phyloP scores from a whole-genome alignment of 2,888 invertebrate genomes.

The Brachylomia viminalis region DNA sequence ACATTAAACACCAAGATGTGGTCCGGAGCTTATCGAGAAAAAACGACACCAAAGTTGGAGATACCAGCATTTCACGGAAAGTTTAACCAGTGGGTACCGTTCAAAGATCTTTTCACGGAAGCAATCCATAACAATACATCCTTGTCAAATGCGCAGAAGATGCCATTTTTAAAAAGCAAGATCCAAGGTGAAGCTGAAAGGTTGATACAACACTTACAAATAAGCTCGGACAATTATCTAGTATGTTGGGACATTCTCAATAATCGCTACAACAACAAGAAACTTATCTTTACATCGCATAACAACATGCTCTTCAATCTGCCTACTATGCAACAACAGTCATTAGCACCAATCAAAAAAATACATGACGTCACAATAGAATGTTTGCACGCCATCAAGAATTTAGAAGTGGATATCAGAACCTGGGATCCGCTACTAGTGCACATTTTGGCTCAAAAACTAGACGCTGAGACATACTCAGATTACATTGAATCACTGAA shows the following conservation, averaged over 20 bases:
- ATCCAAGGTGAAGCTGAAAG: not conserved
- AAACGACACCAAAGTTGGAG: not conserved
- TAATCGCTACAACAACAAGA: no score
- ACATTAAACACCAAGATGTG: not conserved
- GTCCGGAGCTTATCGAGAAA: not conserved
- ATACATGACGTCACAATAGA: no score
- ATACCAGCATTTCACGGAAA: not conserved
- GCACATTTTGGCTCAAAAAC: slow-evolving; percentile 2
- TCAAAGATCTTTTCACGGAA: not conserved
- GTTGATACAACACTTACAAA: not conserved
- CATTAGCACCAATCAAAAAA: no score
- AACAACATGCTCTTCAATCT: no score
- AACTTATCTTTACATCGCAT: no score
- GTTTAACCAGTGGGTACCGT: not conserved
- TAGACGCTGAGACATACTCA: slow-evolving; percentile 4
- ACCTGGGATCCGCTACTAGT: no score
- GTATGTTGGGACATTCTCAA: no score
- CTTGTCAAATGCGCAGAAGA: slow-evolving; percentile 1
- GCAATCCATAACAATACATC: not conserved
- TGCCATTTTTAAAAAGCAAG: slow-evolving; percentile 2
- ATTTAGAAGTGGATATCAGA: no score
- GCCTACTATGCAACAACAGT: no score
- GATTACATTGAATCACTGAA: slow-evolving; percentile 22
- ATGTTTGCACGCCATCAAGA: no score
- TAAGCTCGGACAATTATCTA: not conserved